These are phyloP conservation scores for Macrophya annulata DNA, from an alignment of 2,888 invertebrate genomes.

Conservation along the genomic window DNA sequence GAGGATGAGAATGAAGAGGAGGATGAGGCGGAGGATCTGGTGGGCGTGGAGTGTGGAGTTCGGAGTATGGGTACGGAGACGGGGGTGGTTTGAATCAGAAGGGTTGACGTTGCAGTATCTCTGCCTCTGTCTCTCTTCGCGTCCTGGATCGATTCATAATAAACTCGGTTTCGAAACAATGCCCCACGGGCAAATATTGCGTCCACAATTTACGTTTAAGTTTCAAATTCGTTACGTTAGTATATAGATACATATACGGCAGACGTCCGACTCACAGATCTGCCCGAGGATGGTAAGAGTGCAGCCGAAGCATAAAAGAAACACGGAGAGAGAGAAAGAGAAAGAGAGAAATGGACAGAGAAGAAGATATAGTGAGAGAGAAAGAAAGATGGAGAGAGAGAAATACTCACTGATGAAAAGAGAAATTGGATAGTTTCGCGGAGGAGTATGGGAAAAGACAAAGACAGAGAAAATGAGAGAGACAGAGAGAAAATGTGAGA, in stretches of 20 bases:
- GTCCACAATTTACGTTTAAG: conserved; percentile 74
- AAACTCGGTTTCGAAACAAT: conserved; percentile 76
- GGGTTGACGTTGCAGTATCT: conserved; percentile 76
- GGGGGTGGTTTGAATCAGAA: conserved; percentile 69
- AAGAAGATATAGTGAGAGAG: conserved; percentile 55
- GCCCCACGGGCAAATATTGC: conserved; percentile 74
- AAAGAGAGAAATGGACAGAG: conserved; percentile 48
- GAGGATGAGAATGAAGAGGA: conserved; percentile 61
- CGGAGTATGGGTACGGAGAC: conserved; percentile 62
- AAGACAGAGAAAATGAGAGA: conserved; percentile 59
- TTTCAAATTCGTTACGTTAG: conserved; percentile 56
- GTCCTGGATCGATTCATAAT: conserved; percentile 76
- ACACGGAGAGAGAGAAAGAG: conserved; percentile 59
- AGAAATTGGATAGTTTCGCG: conserved; percentile 59
- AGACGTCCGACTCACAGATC: conserved; percentile 54
- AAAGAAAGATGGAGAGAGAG: conserved; percentile 58
- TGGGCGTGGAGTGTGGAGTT: conserved; percentile 60
- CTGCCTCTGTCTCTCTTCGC: conserved; percentile 68
- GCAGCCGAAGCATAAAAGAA: conserved; percentile 69
- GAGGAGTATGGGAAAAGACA: conserved; percentile 56
- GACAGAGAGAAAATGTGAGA: conserved; percentile 56
- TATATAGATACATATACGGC: conserved; percentile 20
- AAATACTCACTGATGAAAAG: conserved; percentile 59
- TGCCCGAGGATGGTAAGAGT: conserved; percentile 64
- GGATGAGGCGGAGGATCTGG: conserved; percentile 62